Evolutionary conservation across 2,113 vertebrate genomes (phyloP).

Genomic region (Pterocles orientalis): DNA sequence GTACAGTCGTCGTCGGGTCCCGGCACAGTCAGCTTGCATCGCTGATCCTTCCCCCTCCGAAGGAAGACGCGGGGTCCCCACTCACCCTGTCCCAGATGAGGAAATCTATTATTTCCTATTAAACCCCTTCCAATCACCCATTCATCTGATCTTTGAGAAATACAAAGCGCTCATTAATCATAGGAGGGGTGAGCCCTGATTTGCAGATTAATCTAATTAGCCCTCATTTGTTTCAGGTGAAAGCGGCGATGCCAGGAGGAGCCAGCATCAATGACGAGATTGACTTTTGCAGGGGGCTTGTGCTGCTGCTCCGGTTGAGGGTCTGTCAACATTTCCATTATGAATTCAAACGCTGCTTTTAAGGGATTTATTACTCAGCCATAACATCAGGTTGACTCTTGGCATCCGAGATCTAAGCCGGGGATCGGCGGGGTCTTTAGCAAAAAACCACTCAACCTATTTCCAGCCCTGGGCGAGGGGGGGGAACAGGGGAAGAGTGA

Average conservation of each 20-base stretch:
- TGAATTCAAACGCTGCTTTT: conserved; percentile 41
- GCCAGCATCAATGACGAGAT: conserved; percentile 39
- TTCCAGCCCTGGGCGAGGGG: background rate
- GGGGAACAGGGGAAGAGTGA: background rate
- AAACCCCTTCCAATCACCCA: background rate
- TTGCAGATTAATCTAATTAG: conserved; percentile 53
- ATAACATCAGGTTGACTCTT: conserved; percentile 40
- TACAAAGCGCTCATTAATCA: conserved; percentile 46
- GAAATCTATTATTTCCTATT: background rate
- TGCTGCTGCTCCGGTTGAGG: background rate
- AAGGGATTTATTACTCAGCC: conserved; percentile 43
- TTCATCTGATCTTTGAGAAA: background rate
- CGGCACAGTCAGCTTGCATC: background rate
- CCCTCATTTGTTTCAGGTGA: conserved; percentile 51
- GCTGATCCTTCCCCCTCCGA: background rate
- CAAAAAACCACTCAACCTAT: background rate
- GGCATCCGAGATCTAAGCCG: conserved; percentile 9
- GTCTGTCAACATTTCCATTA: conserved; percentile 50
- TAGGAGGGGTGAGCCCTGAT: background rate
- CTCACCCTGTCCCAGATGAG: background rate
- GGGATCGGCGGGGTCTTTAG: background rate
- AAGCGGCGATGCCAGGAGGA: background rate
- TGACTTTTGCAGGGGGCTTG: background rate
- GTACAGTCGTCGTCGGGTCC: background rate
- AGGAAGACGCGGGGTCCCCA: background rate